Evolutionary conservation across 2,797 vertebrate species (phyloP).

Genomic region (Crenuchus spilurus): DNA sequence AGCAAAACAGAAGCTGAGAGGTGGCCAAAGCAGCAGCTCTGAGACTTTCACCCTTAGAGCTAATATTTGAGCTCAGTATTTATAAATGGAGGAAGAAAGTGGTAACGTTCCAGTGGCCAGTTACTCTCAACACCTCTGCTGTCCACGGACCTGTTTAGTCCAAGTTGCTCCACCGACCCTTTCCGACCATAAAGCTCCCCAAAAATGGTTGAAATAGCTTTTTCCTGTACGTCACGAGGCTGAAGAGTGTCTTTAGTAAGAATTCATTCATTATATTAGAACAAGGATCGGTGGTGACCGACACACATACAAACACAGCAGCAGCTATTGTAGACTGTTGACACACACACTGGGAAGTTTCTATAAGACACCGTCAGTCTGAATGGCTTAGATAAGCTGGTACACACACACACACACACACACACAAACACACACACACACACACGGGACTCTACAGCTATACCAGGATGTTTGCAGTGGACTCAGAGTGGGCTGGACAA

Average conservation of each 20-base stretch:
- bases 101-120: slow-evolving; percentile 44
- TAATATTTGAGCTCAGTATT: slow-evolving; percentile 75
- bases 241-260: background rate
- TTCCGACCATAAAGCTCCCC: slow-evolving; percentile 5
- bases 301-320: background rate
- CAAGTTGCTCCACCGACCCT: background rate
- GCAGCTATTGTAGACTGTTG: no score
- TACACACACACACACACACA: slow-evolving; percentile 7
- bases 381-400: slow-evolving; percentile 7
- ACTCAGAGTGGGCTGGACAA: slow-evolving; percentile 8
- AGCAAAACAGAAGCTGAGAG: slow-evolving; percentile 10
- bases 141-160: slow-evolving; percentile 29
- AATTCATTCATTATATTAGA: background rate
- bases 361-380: background rate
- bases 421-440: slow-evolving; percentile 1
- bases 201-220: background rate
- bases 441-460: slow-evolving; percentile 39
- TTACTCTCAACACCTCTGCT: slow-evolving; percentile 51
- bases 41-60: slow-evolving; percentile 57
- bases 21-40: slow-evolving; percentile 21
- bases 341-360: background rate
- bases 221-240: slow-evolving; percentile 10
- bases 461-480: slow-evolving; percentile 59
- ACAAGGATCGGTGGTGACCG: background rate
- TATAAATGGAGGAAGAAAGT: slow-evolving; percentile 62